Base-by-base conservation (phyloP, 2,797 vertebrate species). In the Spondyliosoma cantharus region DNA sequence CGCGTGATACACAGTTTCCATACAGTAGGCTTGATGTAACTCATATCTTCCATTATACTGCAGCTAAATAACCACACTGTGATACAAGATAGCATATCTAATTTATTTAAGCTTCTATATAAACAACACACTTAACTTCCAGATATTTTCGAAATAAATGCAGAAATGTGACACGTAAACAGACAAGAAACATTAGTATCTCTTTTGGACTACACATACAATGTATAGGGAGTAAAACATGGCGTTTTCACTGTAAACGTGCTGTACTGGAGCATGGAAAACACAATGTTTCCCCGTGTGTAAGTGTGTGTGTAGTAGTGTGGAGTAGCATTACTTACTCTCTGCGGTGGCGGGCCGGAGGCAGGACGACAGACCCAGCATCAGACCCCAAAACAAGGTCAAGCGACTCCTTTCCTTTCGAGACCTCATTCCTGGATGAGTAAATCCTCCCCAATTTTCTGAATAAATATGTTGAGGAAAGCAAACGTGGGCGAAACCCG, bases 301-400 rank as follows among this genome's bases (percentile, higher is more conserved):
- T 32, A 7, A 7, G 29, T 32, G 29, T 32, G 29, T 37, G 32
- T 37, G 88, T 65, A 70, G 75, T 25, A 32, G 64, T 42, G 86
- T 65, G 79, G 48, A 80, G 80, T 0, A 42, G 83, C 64, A 9
- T 14, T 82, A 93, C 93, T 92, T 90, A 98, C 97, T 97, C 95
- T 97, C 96, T 93, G 95, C 96, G 94, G 95, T 94, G 90, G 96
- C 89, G 80, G 96, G 95, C 95, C 96, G 94, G 87, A 96, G 92
- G 90, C 94, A 96, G 90, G 96, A 94, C 89, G 92, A 94, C 92
- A 96, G 92, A 91, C 95, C 90, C 92, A 97, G 92, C 94, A 98
- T 93, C 93, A 98, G 94, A 94, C 96, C 96, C 95, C 96, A 96
- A 92, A 95, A 95, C 94, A 96, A 96, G 96, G 97, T 96, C 96